Evolutionary conservation across 1,140 invertebrate genomes (phyloP).

Genomic region (Pogonus chalceus): DNA sequence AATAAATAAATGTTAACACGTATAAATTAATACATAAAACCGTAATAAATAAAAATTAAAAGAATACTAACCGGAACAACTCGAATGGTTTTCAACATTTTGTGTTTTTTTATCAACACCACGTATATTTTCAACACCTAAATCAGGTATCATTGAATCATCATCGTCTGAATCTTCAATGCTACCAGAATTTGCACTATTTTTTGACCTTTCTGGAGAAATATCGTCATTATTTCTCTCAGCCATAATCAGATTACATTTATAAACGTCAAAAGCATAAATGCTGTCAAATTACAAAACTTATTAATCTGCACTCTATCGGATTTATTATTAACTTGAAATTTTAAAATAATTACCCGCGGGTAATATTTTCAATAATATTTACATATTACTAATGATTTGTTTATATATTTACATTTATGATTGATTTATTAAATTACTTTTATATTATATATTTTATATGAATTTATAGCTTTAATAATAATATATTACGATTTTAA

Average conservation of each 20-base stretch:
- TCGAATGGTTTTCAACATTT: not conserved
- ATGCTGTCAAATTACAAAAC: slow-evolving; percentile 1
- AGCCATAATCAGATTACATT: slow-evolving; percentile 4
- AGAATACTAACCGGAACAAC: slow-evolving; percentile 34
- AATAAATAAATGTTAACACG: too few relatives aligned
- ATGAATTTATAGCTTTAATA: too few relatives aligned
- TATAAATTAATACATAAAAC: too few relatives aligned
- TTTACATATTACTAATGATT: too few relatives aligned
- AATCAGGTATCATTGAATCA: not conserved
- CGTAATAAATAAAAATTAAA: too few relatives aligned
- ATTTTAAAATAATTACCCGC: too few relatives aligned
- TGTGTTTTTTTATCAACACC: slow-evolving; percentile 1
- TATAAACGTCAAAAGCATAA: slow-evolving; percentile 4
- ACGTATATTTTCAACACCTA: not conserved
- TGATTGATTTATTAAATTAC: too few relatives aligned
- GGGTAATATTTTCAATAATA: too few relatives aligned
- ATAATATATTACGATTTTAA: too few relatives aligned
- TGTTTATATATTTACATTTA: too few relatives aligned
- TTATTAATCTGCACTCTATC: not conserved
- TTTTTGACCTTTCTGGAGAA: not conserved
- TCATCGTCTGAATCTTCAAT: not conserved
- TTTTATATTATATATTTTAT: too few relatives aligned
- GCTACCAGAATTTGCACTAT: not conserved
- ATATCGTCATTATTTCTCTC: not conserved
- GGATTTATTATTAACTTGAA: not conserved